Conservation (phyloP, 2,797 vertebrate species). For the Gymnothorax reevesii region DNA sequence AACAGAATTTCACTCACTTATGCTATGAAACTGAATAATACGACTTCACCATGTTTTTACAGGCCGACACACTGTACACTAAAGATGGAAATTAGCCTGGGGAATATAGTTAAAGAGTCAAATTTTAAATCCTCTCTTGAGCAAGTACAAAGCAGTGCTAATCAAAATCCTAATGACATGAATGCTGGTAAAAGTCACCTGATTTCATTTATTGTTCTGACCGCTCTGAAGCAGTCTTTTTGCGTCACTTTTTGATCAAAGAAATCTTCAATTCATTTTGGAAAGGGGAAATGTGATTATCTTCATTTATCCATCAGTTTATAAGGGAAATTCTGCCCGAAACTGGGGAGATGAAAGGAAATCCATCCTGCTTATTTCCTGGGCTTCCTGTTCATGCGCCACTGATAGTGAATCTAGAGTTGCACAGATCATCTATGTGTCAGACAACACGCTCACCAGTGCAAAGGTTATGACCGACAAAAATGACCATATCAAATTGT, state of each 20-base stretch:
- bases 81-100: neutral
- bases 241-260: conserved; percentile 1
- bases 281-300: conserved; percentile 3
- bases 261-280: neutral
- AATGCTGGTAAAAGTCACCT: neutral
- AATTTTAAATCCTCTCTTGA: neutral
- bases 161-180: neutral
- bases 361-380: neutral
- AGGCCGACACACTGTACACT: neutral
- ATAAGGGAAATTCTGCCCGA: neutral
- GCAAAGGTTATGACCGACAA: neutral
- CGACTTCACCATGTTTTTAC: neutral
- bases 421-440: neutral
- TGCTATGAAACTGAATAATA: neutral
- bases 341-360: neutral
- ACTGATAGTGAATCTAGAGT: neutral
- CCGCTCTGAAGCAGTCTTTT: neutral
- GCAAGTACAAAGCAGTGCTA: neutral
- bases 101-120: neutral
- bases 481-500: no score
- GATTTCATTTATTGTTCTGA: conserved; percentile 8
- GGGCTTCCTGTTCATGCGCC: neutral
- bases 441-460: neutral
- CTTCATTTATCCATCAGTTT: neutral
- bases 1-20: neutral